phyloP scores from a whole-genome alignment of 2,888 invertebrate species.

The Cataglyphis cursor region DNA sequence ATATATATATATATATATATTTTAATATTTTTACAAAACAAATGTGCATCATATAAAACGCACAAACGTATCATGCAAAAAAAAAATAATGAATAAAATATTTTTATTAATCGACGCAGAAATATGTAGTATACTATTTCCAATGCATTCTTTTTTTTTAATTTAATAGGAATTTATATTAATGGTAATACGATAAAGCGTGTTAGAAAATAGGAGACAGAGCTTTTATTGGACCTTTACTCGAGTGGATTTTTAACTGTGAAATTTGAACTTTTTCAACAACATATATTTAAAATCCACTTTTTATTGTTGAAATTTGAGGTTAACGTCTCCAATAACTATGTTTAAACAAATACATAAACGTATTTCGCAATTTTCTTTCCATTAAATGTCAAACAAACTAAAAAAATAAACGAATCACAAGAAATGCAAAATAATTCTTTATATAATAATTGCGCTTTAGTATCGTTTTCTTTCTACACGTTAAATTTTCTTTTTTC shows the following conservation, averaged over 20 bases:
- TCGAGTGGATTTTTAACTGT: background rate
- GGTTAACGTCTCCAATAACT: background rate
- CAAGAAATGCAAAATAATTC: background rate
- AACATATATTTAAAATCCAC: background rate
- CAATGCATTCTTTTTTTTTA: background rate
- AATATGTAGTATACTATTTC: background rate
- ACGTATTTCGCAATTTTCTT: background rate
- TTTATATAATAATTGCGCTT: background rate
- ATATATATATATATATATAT: no score
- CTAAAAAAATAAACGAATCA: background rate
- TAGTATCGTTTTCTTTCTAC: background rate
- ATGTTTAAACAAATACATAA: background rate
- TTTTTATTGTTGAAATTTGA: conserved; percentile 30
- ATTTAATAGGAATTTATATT: conserved; percentile 29
- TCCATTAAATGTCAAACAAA: background rate
- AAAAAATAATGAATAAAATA: background rate
- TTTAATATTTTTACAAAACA: background rate
- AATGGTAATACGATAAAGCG: conserved; percentile 11
- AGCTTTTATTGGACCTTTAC: conserved; percentile 3
- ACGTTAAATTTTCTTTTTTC: background rate
- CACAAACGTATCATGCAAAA: background rate
- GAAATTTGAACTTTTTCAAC: conserved; percentile 17
- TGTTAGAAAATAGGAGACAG: background rate
- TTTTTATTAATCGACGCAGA: background rate
- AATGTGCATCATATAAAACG: background rate